These are phyloP conservation scores for Thripadectes ignobilis DNA, from an alignment of 2,797 vertebrate species.

Conservation along the genomic window DNA sequence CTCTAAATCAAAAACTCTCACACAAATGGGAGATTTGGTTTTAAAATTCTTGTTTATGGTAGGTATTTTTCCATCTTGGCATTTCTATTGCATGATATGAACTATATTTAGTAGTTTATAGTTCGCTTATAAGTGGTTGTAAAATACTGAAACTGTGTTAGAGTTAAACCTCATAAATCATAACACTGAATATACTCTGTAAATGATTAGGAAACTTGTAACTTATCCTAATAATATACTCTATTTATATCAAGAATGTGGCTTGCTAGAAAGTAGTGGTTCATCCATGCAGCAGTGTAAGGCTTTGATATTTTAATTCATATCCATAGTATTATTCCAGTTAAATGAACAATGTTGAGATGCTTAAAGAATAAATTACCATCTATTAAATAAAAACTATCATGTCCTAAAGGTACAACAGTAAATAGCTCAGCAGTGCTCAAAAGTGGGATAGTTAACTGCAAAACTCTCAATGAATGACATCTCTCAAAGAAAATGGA, in stretches of 20 bases:
- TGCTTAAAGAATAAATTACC: neutral
- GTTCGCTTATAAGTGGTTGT: neutral
- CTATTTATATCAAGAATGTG: neutral
- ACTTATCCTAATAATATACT: neutral
- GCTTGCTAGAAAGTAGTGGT: neutral
- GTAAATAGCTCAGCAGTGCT: neutral
- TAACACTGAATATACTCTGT: neutral
- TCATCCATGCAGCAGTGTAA: neutral
- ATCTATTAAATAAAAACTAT: neutral
- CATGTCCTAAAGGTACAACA: neutral
- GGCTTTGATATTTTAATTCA: neutral
- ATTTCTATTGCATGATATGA: neutral
- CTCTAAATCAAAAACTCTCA: neutral
- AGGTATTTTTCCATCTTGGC: neutral
- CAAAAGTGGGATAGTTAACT: neutral
- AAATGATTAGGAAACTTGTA: neutral
- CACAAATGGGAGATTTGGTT: neutral
- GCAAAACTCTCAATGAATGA: neutral
- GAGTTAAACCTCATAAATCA: neutral
- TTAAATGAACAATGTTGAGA: neutral
- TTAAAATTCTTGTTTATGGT: neutral
- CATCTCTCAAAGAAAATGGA: neutral
- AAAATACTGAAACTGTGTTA: neutral
- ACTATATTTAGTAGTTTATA: neutral
- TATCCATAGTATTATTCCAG: neutral